Base-by-base conservation (phyloP, 2,888 invertebrate genomes). In the Arge pagana region DNA sequence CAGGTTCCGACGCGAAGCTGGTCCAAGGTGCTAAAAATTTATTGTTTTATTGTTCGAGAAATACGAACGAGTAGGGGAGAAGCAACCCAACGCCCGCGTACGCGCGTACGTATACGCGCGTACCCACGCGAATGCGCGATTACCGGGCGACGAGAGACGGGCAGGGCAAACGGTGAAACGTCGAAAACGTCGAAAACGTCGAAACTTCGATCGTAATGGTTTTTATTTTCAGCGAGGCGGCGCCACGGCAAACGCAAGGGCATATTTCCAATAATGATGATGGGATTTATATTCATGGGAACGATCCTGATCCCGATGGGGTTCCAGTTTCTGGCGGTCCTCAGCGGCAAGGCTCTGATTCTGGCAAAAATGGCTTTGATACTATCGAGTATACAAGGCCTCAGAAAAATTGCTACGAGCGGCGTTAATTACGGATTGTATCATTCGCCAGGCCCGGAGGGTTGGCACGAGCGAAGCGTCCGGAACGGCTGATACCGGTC, bases 331-430 rank as follows among this genome's bases (percentile, higher is more conserved):
- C 80, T 92, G 1, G 89, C 91, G 0, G 87, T 91, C 1, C 80
- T 92, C 1, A 89, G 90, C 4, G 91, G 90, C 23, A 92, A 91
- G 70, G 90, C 91, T 0, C 73, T 92, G 3, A 76, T 91, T 0
- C 77, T 92, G 15, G 89, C 91, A 2, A 91, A 91, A 78, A 86
- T 91, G 84, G 90, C 92, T 0, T 77, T 92, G 4, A 81, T 91
- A 40, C 77, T 91, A 8, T 88, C 90, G 2, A 88, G 90, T 0
- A 88, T 90, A 56, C 90, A 90, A 71, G 90, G 90, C 10, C 76
- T 90, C 6, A 90, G 89, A 74, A 87, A 87, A 81, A 82, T 87
- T 65, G 87, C 88, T 65, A 81, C 87, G 62, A 88, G 82, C 77
- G 86, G 88, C 72, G 68, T 89, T 55, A 88, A 84, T 78, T 90